A percentile compares a stretch with the other conserved stretches of the same genome.
Evolutionary conservation across 2,888 invertebrate species (phyloP).

Genomic region (Apamea anceps): DNA sequence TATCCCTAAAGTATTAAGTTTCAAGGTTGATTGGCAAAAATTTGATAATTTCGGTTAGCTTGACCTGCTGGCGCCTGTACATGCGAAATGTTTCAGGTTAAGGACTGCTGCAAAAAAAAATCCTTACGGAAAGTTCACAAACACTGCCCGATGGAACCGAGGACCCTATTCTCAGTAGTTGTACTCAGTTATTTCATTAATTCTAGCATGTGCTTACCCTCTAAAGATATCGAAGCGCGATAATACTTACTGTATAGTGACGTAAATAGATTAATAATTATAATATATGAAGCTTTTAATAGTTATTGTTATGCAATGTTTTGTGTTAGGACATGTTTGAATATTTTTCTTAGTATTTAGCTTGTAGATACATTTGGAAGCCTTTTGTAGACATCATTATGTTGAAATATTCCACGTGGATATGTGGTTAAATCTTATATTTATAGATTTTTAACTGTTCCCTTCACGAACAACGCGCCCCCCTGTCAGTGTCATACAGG

Average conservation of each 20-base stretch:
- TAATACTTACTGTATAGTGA: constrained; percentile 36
- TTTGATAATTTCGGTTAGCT: too few relatives aligned
- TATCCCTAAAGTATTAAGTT: too few relatives aligned
- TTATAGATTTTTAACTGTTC: neutral
- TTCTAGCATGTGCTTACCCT: constrained; percentile 15
- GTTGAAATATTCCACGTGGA: constrained; percentile 4
- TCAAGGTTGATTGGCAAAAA: too few relatives aligned
- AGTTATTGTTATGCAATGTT: constrained; percentile 63
- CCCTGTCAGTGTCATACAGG: neutral
- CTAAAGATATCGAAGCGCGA: constrained; percentile 10
- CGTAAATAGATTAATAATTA: constrained; percentile 65
- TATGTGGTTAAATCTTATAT: constrained; percentile 7
- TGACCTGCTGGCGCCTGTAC: too few relatives aligned
- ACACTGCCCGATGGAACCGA: neutral
- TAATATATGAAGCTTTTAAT: constrained; percentile 71
- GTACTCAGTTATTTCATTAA: neutral
- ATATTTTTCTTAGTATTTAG: constrained; percentile 42
- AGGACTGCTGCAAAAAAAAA: neutral
- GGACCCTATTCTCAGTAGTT: too few relatives aligned
- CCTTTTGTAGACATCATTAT: constrained; percentile 21
- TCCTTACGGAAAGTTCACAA: neutral
- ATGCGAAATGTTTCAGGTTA: too few relatives aligned
- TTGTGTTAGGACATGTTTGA: constrained; percentile 50
- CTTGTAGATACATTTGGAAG: constrained; percentile 16
- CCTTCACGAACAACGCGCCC: neutral